Evolutionary conservation across 2,888 invertebrate species (phyloP).

Genomic region (Andrena chrysosceles): DNA sequence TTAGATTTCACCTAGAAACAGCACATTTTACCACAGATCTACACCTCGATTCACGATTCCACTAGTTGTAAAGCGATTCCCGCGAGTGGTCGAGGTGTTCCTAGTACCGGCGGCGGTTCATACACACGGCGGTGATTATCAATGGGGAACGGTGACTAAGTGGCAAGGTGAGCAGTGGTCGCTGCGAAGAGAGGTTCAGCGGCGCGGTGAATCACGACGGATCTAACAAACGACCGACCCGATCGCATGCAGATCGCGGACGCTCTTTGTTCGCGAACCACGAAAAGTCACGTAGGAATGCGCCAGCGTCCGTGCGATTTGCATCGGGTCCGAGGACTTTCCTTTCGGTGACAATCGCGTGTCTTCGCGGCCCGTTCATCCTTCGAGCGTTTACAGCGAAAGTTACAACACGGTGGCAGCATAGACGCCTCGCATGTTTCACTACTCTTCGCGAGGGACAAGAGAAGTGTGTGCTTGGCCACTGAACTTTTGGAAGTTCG

Average conservation of each 20-base stretch:
- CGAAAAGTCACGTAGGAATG: constrained; percentile 62
- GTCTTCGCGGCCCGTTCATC: constrained; percentile 35
- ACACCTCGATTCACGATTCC: no score
- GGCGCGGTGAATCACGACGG: constrained; percentile 62
- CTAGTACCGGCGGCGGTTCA: not conserved
- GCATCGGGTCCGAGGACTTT: constrained; percentile 49
- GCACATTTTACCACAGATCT: no score
- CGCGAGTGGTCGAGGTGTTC: not conserved
- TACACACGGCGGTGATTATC: not conserved
- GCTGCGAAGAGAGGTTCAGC: constrained; percentile 34
- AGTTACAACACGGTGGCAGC: constrained; percentile 37
- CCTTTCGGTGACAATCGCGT: constrained; percentile 39
- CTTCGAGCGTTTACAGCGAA: constrained; percentile 51
- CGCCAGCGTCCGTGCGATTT: constrained; percentile 40
- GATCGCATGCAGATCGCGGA: constrained; percentile 49
- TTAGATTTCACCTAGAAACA: no score
- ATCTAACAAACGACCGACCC: constrained; percentile 40
- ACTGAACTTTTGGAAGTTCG: not conserved
- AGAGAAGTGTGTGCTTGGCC: not conserved
- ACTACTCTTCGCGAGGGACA: not conserved
- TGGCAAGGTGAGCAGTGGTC: constrained; percentile 45
- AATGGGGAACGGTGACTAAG: constrained; percentile 58
- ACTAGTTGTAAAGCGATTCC: not conserved
- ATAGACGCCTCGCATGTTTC: constrained; percentile 20
- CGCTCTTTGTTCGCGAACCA: constrained; percentile 59